Evolutionary conservation across 2,113 vertebrate species (phyloP).

Genomic region (Zosterops pallidus): DNA sequence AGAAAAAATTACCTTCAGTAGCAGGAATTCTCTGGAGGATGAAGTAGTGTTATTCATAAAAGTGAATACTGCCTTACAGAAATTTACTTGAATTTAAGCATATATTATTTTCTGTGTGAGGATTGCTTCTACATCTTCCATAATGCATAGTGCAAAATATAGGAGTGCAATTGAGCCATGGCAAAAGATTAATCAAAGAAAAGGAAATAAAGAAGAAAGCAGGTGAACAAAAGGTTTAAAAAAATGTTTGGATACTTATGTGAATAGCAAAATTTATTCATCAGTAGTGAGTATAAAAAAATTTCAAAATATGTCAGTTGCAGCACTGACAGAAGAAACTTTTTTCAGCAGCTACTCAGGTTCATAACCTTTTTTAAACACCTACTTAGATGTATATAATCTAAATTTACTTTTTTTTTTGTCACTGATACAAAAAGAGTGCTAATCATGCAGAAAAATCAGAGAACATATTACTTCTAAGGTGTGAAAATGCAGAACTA

Average conservation of each 20-base stretch:
- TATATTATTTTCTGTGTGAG: not conserved
- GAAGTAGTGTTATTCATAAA: not conserved
- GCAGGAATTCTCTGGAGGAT: not conserved
- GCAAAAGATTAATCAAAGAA: not conserved
- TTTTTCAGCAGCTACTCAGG: not conserved
- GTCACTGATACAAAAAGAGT: not conserved
- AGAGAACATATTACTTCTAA: not conserved
- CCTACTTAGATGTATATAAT: not conserved
- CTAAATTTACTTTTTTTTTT: not conserved
- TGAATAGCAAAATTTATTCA: not conserved
- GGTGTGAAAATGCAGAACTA: not conserved
- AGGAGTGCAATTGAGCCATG: not conserved
- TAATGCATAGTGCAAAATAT: not conserved
- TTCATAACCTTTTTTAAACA: not conserved
- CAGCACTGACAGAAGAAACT: not conserved
- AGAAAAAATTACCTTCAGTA: not conserved
- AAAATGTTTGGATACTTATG: not conserved
- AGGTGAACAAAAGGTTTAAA: not conserved
- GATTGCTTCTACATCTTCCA: not conserved
- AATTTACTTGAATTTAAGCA: not conserved
- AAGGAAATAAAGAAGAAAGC: not conserved
- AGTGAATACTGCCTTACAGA: not conserved
- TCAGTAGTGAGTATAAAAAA: not conserved
- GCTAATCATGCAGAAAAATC: not conserved
- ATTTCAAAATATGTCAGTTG: not conserved